These are phyloP conservation scores for Thelaira solivaga DNA, from an alignment of 2,888 invertebrate genomes.

Conservation along the genomic window DNA sequence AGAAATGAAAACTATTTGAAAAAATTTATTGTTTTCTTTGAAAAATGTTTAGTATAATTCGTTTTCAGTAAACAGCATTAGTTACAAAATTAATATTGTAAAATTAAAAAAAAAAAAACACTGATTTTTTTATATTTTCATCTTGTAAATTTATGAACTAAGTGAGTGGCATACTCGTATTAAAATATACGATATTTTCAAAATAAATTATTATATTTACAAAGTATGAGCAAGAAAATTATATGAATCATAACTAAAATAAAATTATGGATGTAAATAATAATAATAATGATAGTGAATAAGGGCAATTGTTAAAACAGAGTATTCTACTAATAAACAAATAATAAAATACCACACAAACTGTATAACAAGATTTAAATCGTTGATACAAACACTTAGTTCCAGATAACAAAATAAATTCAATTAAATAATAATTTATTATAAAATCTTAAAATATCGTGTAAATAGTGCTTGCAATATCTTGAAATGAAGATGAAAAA, in stretches of 20 bases:
- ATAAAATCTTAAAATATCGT: slow-evolving; percentile 3
- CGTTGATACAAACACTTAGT: slow-evolving; percentile 23
- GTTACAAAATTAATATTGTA: too few species aligned
- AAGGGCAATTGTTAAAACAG: slow-evolving; percentile 21
- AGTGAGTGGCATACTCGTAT: too few species aligned
- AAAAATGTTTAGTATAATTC: too few species aligned
- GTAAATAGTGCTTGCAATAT: neutral
- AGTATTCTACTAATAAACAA: slow-evolving; percentile 2
- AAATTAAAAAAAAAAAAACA: too few species aligned
- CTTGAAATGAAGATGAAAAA: neutral
- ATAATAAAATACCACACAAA: slow-evolving; percentile 13
- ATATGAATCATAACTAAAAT: slow-evolving; percentile 33
- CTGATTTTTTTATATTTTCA: neutral
- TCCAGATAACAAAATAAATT: slow-evolving; percentile 3
- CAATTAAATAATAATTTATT: slow-evolving; percentile 26
- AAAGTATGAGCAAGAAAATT: slow-evolving; percentile 27
- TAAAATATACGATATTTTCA: neutral
- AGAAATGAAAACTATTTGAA: too few species aligned
- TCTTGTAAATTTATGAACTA: neutral
- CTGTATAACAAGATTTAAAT: too few species aligned
- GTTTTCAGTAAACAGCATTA: too few species aligned
- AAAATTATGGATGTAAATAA: slow-evolving; percentile 7
- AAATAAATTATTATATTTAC: neutral
- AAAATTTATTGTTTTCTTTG: too few species aligned
- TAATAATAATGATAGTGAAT: too few species aligned